Base-by-base conservation (phyloP, 2,888 invertebrate genomes). In the Diploptera punctata region DNA sequence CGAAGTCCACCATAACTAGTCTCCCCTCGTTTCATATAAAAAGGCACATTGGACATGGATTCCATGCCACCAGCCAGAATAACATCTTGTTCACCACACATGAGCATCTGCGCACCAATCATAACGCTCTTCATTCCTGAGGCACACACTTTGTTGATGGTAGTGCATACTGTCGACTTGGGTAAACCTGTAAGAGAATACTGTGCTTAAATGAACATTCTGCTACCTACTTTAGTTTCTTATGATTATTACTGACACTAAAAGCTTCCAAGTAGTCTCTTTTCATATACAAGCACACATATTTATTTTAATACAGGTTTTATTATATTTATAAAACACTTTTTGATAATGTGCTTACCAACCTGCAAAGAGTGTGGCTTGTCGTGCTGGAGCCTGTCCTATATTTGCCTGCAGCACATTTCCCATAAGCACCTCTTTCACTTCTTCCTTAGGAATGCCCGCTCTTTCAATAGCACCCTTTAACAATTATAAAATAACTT, bases 1-100 rank as follows among this genome's bases (percentile, higher is more conserved):
- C 83, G 83, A 31, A 97, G 87, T 18, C 97, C 98, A 19, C 99
- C 99, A 83, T 99, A 99, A 7, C 94, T 88, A 13, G 94, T 93
- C 78, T 91, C 90, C 3, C 98, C 99, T 78, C 99, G 87, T 78
- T 90, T 90, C 83, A 99, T 82, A 83, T 98, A 99, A 84, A 90
- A 99, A 1, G 99, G 99, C 1, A 98, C 98, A 85, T 99, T 98
- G 1, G 98, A 98, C 99, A 99, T 99, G 70, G 97, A 98, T 85
- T 99, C 99, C 98, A 99, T 99, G 70, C 99, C 99, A 74, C 99
- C 99, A 72, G 99, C 99, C 71, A 99, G 86, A 79, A 95, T 91
- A 24, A 97, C 90, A 74, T 95, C 91, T 85, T 95, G 91, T 77
- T 94, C 91, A 0, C 97, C 98, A 75, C 94, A 91, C 87, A 95